phyloP scores from a whole-genome alignment of 2,888 invertebrate species.

The Lochmaea capreae region DNA sequence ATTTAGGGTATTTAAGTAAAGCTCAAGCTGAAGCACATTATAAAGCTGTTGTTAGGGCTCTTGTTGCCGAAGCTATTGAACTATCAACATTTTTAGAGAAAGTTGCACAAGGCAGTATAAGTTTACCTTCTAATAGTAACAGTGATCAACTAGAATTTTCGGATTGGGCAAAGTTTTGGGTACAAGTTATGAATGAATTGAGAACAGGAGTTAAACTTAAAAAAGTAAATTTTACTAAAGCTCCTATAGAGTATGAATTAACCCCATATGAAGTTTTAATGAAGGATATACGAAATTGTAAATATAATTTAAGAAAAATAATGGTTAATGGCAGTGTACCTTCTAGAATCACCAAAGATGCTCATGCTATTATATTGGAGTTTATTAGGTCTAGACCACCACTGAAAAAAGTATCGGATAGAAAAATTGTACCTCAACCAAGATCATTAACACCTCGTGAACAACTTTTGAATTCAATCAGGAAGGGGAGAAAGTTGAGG shows the following conservation, averaged over 20 bases:
- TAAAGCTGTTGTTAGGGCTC: conserved; percentile 91
- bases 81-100: conserved; percentile 90
- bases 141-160: conserved; percentile 85
- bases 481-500: conserved; percentile 77
- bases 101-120: conserved; percentile 78
- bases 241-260: conserved; percentile 90
- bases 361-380: conserved; percentile 94
- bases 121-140: conserved; percentile 72
- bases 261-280: conserved; percentile 97
- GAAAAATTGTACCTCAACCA: conserved; percentile 82
- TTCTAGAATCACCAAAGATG: conserved; percentile 90
- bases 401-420: conserved; percentile 88
- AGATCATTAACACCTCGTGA: conserved; percentile 84
- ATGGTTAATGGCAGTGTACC: conserved; percentile 86
- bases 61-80: conserved; percentile 92
- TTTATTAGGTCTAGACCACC: conserved; percentile 97
- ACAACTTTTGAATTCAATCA: conserved; percentile 87
- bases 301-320: conserved; percentile 90
- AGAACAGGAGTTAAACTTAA: conserved; percentile 93
- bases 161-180: conserved; percentile 97
- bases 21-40: conserved; percentile 83
- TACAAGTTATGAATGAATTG: conserved; percentile 93
- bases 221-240: conserved; percentile 82
- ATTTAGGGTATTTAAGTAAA: conserved; percentile 60
- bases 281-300: conserved; percentile 92